Percentiles rank a stretch among this genome's conserved stretches.
phyloP scores from a whole-genome alignment of 2,888 invertebrate genomes.

The Drosophila robusta region DNA sequence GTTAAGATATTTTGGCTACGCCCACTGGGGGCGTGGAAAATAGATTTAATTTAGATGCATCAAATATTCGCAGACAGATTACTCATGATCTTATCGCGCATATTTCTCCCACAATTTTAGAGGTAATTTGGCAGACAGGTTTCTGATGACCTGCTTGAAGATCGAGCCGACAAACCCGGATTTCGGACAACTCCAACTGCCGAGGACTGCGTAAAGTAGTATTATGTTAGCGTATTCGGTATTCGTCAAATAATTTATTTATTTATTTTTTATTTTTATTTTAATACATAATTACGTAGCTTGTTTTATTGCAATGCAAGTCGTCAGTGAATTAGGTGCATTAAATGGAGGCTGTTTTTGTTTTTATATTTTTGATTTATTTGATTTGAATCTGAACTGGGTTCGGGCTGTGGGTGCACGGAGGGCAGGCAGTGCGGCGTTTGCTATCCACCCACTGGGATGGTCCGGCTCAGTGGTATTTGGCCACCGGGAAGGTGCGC shows the following conservation, averaged over 20 bases:
- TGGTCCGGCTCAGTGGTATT: constrained; percentile 72
- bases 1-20: no score
- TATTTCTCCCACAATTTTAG: no score
- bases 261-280: constrained; percentile 10
- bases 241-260: neutral
- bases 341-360: constrained; percentile 21
- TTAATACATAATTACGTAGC: constrained; percentile 20
- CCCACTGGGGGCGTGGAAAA: no score
- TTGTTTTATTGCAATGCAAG: constrained; percentile 31
- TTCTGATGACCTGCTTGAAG: no score
- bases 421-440: constrained; percentile 72
- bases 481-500: constrained; percentile 83
- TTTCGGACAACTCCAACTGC: no score
- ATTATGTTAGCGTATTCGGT: no score
- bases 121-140: no score
- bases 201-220: neutral
- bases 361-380: constrained; percentile 1
- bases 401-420: constrained; percentile 6
- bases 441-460: constrained; percentile 24
- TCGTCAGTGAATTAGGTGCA: constrained; percentile 37
- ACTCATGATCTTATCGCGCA: no score
- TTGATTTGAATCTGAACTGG: constrained; percentile 7
- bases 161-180: no score
- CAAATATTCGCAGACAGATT: no score
- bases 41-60: no score